These are phyloP conservation scores for Galagoides demidoff DNA, from an alignment of 2,797 vertebrate genomes.

Conservation along the genomic window DNA sequence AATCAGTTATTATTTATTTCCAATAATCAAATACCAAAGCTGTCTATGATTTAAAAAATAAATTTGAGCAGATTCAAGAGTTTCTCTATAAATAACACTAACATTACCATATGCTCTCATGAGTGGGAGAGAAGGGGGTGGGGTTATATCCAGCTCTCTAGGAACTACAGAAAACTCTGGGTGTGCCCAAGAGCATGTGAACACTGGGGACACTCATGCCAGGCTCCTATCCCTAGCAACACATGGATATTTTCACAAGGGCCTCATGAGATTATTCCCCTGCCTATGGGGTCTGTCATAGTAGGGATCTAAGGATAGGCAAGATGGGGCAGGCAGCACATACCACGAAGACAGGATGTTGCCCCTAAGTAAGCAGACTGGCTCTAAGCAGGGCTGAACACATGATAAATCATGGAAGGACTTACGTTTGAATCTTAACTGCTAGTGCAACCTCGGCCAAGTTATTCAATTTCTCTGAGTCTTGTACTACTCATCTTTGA, in stretches of 20 bases:
- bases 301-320: constrained; percentile 17
- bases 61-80: constrained; percentile 48
- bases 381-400: constrained; percentile 49
- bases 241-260: constrained; percentile 52
- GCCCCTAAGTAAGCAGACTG: constrained; percentile 32
- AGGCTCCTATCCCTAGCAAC: constrained; percentile 26
- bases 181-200: constrained; percentile 5
- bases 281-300: constrained; percentile 33
- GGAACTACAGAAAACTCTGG: constrained; percentile 35
- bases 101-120: constrained; percentile 11
- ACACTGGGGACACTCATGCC: background rate
- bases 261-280: constrained; percentile 19
- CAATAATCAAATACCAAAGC: constrained; percentile 51
- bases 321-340: constrained; percentile 45
- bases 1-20: constrained; percentile 39
- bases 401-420: constrained; percentile 33
- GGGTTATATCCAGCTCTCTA: constrained; percentile 17
- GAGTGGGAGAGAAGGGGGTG: constrained; percentile 25
- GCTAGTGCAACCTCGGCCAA: background rate
- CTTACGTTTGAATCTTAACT: constrained; percentile 40
- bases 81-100: constrained; percentile 58
- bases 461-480: constrained; percentile 29
- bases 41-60: constrained; percentile 54
- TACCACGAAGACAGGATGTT: constrained; percentile 22
- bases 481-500: constrained; percentile 35